Conservation (phyloP, 1,140 invertebrate genomes). For the Teleogryllus occipitalis region DNA sequence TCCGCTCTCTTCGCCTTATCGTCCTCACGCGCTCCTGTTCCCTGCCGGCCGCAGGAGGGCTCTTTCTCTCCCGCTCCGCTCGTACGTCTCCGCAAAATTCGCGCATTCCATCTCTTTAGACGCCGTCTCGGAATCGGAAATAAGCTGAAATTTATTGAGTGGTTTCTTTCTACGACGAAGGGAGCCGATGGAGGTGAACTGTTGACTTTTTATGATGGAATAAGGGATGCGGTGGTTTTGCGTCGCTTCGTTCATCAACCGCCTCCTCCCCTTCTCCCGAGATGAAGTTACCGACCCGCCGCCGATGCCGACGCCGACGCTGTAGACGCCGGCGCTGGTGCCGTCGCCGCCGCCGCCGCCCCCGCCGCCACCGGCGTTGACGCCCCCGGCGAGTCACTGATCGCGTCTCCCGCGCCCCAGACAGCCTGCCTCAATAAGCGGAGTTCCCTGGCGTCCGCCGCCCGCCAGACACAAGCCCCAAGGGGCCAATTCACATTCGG, state of each 20-base stretch:
- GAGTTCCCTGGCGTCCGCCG: no score
- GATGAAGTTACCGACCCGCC: neutral
- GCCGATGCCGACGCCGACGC: neutral
- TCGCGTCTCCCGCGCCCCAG: no score
- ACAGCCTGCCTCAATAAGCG: no score
- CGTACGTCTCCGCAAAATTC: neutral
- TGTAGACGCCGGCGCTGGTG: neutral
- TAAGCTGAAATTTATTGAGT: constrained; percentile 5
- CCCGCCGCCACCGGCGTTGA: neutral
- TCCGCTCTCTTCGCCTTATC: neutral
- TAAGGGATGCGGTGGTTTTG: neutral
- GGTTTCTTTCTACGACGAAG: neutral
- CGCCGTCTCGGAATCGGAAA: neutral
- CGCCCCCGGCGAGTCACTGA: no score
- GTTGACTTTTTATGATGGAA: constrained; percentile 5
- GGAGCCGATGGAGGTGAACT: neutral
- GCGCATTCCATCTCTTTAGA: neutral
- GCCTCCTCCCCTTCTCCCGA: neutral
- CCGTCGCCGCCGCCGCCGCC: neutral
- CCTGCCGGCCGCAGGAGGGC: neutral
- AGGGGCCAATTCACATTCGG: no score
- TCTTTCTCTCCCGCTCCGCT: neutral
- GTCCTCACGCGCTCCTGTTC: neutral
- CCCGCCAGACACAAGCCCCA: no score
- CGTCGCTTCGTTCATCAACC: neutral